Evolutionary conservation across 2,797 vertebrate genomes (phyloP).

Genomic region (Silurus lanzhouensis): DNA sequence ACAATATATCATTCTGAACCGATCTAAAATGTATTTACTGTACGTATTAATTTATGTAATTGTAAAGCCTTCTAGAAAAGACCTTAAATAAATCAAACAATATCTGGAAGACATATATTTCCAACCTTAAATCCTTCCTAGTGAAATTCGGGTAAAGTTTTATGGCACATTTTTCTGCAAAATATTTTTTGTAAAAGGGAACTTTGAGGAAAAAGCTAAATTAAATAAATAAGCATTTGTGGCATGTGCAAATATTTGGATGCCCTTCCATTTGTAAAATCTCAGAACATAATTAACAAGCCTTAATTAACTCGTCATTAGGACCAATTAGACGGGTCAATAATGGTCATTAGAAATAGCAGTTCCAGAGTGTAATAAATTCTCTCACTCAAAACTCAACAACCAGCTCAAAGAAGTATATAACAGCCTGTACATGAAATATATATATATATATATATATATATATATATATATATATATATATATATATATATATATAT

Average conservation of each 20-base stretch:
- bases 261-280: neutral
- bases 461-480: no score
- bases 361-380: neutral
- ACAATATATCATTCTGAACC: neutral
- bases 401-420: neutral
- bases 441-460: no score
- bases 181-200: neutral
- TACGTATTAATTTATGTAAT: neutral
- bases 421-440: neutral
- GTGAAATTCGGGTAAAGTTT: neutral
- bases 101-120: neutral
- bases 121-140: neutral
- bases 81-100: neutral
- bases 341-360: neutral
- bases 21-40: neutral
- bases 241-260: neutral
- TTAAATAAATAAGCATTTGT: neutral
- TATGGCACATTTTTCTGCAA: neutral
- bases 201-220: neutral
- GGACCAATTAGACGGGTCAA: neutral
- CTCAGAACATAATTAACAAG: constrained; percentile 1
- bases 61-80: neutral
- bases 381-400: neutral
- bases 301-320: neutral
- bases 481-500: no score